phyloP scores from a whole-genome alignment of 2,888 invertebrate genomes.

The Melipona beecheii region DNA sequence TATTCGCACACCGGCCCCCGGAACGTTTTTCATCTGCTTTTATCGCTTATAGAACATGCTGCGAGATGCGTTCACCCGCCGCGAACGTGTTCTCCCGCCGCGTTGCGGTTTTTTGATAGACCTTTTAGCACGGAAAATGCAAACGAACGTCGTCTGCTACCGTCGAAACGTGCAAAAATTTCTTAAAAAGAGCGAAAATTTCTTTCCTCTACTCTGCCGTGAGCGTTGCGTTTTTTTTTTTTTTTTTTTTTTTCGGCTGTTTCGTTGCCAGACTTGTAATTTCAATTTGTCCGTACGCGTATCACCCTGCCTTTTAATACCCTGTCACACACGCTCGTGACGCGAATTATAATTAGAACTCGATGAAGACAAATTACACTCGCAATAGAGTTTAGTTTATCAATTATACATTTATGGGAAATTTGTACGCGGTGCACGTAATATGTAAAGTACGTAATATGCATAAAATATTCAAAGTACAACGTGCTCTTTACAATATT shows the following conservation, averaged over 20 bases:
- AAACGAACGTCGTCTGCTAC: background rate
- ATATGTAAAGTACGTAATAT: no score
- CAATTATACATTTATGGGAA: background rate
- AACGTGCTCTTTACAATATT: no score
- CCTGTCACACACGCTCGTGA: background rate
- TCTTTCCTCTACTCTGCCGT: background rate
- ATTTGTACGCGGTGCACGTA: no score
- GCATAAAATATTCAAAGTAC: no score
- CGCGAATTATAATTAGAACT: background rate
- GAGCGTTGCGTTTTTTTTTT: background rate
- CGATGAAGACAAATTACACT: background rate
- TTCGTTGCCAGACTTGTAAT: no score
- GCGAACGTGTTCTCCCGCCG: background rate
- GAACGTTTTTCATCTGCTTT: slow-evolving; percentile 50
- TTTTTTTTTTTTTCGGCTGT: no score
- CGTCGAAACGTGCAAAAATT: background rate
- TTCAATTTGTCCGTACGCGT: no score
- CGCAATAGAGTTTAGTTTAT: background rate
- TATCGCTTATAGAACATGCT: slow-evolving; percentile 41
- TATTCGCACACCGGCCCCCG: slow-evolving; percentile 25
- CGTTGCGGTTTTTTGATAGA: slow-evolving; percentile 24
- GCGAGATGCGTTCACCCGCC: slow-evolving; percentile 22
- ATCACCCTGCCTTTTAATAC: background rate
- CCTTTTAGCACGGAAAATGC: background rate
- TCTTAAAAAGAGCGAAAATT: background rate